Evolutionary conservation across 2,888 invertebrate species (phyloP).

Genomic region (Eledona agricola): DNA sequence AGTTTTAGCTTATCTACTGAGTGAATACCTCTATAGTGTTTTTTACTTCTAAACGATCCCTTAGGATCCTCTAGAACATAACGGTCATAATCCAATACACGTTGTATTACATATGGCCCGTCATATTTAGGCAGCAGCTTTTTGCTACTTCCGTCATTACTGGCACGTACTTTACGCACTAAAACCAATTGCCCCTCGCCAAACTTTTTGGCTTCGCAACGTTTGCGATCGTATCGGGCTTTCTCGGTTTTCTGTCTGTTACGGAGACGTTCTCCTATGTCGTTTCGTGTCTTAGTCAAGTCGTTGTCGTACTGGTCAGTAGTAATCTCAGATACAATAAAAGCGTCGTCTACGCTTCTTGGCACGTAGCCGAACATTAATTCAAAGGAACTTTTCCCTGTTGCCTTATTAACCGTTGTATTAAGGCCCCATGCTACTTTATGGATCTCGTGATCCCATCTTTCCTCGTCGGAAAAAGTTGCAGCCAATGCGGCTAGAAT

Average conservation of each 20-base stretch:
- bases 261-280: neutral
- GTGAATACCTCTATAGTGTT: neutral
- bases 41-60: neutral
- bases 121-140: constrained; percentile 1
- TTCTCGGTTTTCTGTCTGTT: neutral
- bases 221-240: neutral
- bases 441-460: constrained; percentile 42
- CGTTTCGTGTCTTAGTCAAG: neutral
- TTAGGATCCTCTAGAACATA: constrained; percentile 1
- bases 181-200: neutral
- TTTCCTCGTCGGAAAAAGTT: constrained; percentile 36
- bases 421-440: constrained; percentile 42
- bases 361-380: constrained; percentile 45
- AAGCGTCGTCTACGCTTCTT: constrained; percentile 40
- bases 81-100: constrained; percentile 2
- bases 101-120: constrained; percentile 1
- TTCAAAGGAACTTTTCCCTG: constrained; percentile 42
- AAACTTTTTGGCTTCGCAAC: neutral
- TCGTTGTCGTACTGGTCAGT: neutral
- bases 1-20: constrained; percentile 1
- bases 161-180: neutral
- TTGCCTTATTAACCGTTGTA: constrained; percentile 39
- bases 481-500: constrained; percentile 39
- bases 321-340: constrained; percentile 21
- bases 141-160: constrained; percentile 2